A percentile compares a stretch with the other conserved stretches of the same genome.
Evolutionary conservation across 2,113 vertebrate genomes (phyloP).

Genomic region (Muscicapa adusta): DNA sequence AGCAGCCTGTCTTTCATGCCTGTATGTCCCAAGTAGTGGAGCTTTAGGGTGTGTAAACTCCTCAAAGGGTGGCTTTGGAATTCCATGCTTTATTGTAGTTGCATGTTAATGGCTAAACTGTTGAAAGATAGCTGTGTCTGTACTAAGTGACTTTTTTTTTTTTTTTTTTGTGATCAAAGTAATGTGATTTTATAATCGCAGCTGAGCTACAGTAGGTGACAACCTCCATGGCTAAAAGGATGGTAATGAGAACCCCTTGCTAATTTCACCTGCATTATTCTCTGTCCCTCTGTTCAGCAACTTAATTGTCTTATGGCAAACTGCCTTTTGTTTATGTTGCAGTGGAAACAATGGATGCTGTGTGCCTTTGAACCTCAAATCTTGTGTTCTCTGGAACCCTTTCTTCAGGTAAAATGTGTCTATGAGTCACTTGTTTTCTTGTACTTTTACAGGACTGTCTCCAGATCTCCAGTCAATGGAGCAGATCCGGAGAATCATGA

Average conservation of each 20-base stretch:
- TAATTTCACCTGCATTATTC: background rate
- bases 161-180: background rate
- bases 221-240: background rate
- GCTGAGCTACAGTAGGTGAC: background rate
- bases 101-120: background rate
- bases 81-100: background rate
- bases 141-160: background rate
- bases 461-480: slow-evolving; percentile 96
- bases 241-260: background rate
- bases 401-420: background rate
- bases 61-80: background rate
- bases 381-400: background rate
- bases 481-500: slow-evolving; percentile 94
- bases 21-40: background rate
- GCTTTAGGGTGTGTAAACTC: background rate
- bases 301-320: background rate
- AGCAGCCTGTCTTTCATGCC: background rate
- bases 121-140: background rate
- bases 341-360: background rate
- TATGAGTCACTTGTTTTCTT: slow-evolving; percentile 23
- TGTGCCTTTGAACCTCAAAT: background rate
- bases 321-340: background rate
- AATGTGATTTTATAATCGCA: background rate
- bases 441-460: slow-evolving; percentile 81
- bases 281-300: background rate